Conservation (phyloP, 2,113 vertebrate species). For the Brevimyrus niger region DNA sequence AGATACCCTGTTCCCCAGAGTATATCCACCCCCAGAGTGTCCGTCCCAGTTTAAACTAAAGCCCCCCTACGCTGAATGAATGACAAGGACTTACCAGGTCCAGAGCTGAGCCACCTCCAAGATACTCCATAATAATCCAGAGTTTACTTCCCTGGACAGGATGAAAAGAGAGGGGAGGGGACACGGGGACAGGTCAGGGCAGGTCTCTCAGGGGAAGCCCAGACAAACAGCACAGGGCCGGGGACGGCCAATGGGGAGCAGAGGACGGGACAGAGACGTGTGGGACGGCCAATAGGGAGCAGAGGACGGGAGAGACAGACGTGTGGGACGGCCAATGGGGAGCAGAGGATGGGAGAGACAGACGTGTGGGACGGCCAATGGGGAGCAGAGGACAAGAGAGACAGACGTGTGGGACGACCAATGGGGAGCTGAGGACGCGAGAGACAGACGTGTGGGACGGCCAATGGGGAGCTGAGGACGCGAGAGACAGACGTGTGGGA, state of each 20-base stretch:
- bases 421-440: not conserved
- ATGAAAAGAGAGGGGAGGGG: not conserved
- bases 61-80: not conserved
- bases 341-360: not conserved
- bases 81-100: conserved; percentile 60
- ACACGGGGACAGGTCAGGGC: not conserved
- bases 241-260: not conserved
- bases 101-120: conserved; percentile 68
- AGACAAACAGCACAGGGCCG: not conserved
- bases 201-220: not conserved
- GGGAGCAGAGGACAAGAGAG: too few relatives aligned
- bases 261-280: not conserved
- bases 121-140: conserved; percentile 75
- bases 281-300: not conserved
- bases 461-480: not conserved
- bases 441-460: not conserved
- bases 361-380: not conserved
- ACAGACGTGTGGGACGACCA: too few relatives aligned
- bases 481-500: not conserved
- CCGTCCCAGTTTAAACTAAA: not conserved
- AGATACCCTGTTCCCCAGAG: not conserved
- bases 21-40: not conserved
- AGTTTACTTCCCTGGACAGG: conserved; percentile 59
- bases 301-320: not conserved
- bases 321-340: not conserved